Evolutionary conservation across 1,140 invertebrate genomes (phyloP), one percentile per base, ranked within the genome.

Genomic region (Pentalonia nigronervosa): DNA sequence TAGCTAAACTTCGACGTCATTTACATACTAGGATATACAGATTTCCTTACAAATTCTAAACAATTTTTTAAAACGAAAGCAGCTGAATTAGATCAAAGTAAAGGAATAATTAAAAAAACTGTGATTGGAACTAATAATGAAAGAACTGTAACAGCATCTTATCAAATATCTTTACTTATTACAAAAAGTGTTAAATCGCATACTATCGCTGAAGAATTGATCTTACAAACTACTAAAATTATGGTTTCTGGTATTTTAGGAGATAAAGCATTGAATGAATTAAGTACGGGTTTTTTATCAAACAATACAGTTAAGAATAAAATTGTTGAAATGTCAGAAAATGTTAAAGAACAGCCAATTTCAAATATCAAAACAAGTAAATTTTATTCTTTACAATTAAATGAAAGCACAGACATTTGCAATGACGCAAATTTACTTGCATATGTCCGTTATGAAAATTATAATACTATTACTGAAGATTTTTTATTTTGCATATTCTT

Each of bases 331-430:
- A 93, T 93, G 83, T 76, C 92, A 21, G 45, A 84, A 87, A 47
- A 47, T 6, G 25, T 93, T 50, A 76, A 93, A 93, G 94, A 81
- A 95, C 67, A 94, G 95, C 94, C 56, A 95, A 95, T 4, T 96
- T 94, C 17, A 95, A 96, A 81, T 94, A 41, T 95, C 93, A 89
- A 95, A 94, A 95, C 94, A 76, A 94, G 94, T 86, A 92, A 94
- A 94, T 95, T 95, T 93, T 81, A 81, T 81, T 95, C 94, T 94
- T 94, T 95, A 56, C 94, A 95, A 94, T 94, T 95, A 93, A 95
- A 95, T 94, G 94, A 95, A 94, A 95, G 95, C 94, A 95, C 95
- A 93, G 95, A 95, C 94, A 94, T 95, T 93, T 94, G 90, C 94
- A 95, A 95, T 95, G 95, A 94, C 95, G 94, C 95, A 94, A 94